A percentile compares a stretch with the other conserved stretches of the same genome.
These are phyloP conservation scores for Philereme transversata DNA, from an alignment of 2,888 invertebrate genomes.

Conservation along the genomic window DNA sequence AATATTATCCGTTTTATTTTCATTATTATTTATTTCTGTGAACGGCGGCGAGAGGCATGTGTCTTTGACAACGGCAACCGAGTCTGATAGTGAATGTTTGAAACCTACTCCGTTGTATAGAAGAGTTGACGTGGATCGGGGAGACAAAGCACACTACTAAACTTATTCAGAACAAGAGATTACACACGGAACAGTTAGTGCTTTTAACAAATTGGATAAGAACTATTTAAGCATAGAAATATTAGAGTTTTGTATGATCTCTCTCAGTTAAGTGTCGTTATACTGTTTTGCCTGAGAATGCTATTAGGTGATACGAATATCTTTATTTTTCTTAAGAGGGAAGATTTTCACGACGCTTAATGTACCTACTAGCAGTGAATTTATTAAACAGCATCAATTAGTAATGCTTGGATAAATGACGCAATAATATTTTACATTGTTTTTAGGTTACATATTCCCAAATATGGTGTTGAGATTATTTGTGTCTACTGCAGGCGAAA, in stretches of 20 bases:
- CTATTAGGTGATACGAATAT: too few species aligned
- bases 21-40: constrained; percentile 23
- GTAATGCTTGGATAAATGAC: too few species aligned
- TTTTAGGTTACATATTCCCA: constrained; percentile 45
- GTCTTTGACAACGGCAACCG: constrained; percentile 47
- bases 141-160: constrained; percentile 32
- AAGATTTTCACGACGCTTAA: too few species aligned
- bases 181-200: constrained; percentile 41
- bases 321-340: too few species aligned
- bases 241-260: too few species aligned
- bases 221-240: too few species aligned
- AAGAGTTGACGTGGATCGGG: constrained; percentile 41
- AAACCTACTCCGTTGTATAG: constrained; percentile 46
- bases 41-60: constrained; percentile 29
- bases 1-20: constrained; percentile 23
- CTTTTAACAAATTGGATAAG: not conserved
- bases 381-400: too few species aligned
- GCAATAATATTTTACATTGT: constrained; percentile 3
- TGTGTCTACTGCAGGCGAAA: constrained; percentile 61
- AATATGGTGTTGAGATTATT: constrained; percentile 64
- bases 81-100: constrained; percentile 37
- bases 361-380: too few species aligned
- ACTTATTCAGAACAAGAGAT: constrained; percentile 36
- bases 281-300: too few species aligned
- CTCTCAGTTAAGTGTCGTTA: too few species aligned